Base-by-base conservation (phyloP, 2,888 invertebrate species). In the Elegia similella region DNA sequence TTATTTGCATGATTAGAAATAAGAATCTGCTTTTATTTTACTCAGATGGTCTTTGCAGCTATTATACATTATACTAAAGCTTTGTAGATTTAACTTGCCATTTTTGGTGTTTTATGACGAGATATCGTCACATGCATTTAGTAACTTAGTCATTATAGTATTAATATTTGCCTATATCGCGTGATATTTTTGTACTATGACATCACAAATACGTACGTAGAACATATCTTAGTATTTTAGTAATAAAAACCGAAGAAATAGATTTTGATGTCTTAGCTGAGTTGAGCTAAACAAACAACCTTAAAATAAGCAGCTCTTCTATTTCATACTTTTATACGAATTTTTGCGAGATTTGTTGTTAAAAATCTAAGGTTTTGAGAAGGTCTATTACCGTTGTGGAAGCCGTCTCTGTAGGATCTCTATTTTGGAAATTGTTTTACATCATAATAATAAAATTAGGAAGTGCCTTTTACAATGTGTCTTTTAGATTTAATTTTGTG, bases 121-220 rank as follows among this genome's bases (percentile, higher is more conserved):
- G 15, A 44, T 17, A 32, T 13, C 50, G 30, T 50, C 46, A 38
- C 38, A 52, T 32, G 46, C 52, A 50, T 59, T 55, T 52, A 55
- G 32, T 30, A 30, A 32, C 8, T 48, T 48, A 30, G 48, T 48
- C 47, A 32, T 48, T 32, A 3, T 15, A 48, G 32, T 48, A 32
- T 46, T 46, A 17, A 2, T 23, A 3, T 3, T 23, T 23, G 23
- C 23, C 23, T 23, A 23, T 23, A 48, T 32, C 15, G n/a, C n/a
- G 48, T 48, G 48, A 48, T 48, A 48, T 48, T 48, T 48, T 48
- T 48, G 32, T 48, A 15, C 15, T 48, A 15, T 8, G 15, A 15
- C 32, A 48, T 48, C n/a, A 48, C 32, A 32, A 47, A 15, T 8
- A 32, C 10, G 15, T 8, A 32, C 15, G 48, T 48, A 48, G 13